phyloP scores from a whole-genome alignment of 2,888 invertebrate genomes.

The Argyresthia goedartella region DNA sequence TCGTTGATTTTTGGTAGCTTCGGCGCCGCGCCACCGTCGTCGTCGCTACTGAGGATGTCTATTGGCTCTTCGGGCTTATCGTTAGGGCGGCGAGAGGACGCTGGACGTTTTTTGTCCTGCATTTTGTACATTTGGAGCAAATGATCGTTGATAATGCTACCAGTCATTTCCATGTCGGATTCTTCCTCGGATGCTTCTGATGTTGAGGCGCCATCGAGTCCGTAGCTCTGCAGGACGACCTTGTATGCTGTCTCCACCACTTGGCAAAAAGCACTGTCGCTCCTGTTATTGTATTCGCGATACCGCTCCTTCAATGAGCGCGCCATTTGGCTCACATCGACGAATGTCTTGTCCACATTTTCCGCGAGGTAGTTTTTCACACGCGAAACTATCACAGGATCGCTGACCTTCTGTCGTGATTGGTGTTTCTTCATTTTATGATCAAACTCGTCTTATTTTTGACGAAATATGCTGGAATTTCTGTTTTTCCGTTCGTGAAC shows the following conservation, averaged over 20 bases:
- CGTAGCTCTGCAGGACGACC: constrained; percentile 78
- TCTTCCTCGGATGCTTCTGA: constrained; percentile 73
- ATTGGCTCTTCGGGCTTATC: constrained; percentile 57
- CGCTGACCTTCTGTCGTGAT: constrained; percentile 58
- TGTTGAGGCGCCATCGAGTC: constrained; percentile 70
- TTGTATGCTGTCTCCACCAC: constrained; percentile 84
- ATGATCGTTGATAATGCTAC: constrained; percentile 77
- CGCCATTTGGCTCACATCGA: constrained; percentile 88
- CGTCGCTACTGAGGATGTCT: constrained; percentile 56
- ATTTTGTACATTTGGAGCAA: constrained; percentile 62
- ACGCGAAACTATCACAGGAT: constrained; percentile 71
- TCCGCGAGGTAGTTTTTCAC: constrained; percentile 83
- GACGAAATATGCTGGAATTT: constrained; percentile 9
- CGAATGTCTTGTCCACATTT: constrained; percentile 83
- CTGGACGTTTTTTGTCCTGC: constrained; percentile 60
- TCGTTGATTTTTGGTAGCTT: constrained; percentile 63
- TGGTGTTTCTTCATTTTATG: constrained; percentile 62
- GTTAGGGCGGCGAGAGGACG: constrained; percentile 38
- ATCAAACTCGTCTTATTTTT: constrained; percentile 10
- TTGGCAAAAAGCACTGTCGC: constrained; percentile 82
- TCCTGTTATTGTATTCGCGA: constrained; percentile 84
- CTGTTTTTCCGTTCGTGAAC: background rate
- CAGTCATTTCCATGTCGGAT: constrained; percentile 80
- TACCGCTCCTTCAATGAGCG: constrained; percentile 79
- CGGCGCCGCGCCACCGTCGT: constrained; percentile 50